Conservation (phyloP, 2,888 invertebrate genomes). For the Ecliptopera silaceata region DNA sequence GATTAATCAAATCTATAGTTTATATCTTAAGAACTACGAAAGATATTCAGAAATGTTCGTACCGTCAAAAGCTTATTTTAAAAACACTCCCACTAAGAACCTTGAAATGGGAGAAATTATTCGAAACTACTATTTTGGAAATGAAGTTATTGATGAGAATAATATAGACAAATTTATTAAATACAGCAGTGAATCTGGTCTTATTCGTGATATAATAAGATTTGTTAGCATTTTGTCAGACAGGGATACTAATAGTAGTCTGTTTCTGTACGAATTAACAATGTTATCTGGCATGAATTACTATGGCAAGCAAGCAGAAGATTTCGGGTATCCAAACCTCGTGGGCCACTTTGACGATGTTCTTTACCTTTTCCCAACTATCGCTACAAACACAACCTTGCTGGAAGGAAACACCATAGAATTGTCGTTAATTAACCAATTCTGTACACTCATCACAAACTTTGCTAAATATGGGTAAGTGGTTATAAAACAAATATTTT, state of each 20-base stretch:
- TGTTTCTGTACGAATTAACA: slow-evolving; percentile 18
- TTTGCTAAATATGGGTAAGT: slow-evolving; percentile 13
- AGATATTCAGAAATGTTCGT: slow-evolving; percentile 20
- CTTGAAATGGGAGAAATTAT: slow-evolving; percentile 13
- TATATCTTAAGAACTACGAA: slow-evolving; percentile 4
- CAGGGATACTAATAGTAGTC: background rate
- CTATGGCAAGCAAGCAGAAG: slow-evolving; percentile 11
- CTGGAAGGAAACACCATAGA: slow-evolving; percentile 41
- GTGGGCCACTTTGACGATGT: slow-evolving; percentile 46
- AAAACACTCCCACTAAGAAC: background rate
- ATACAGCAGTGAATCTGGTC: slow-evolving; percentile 1
- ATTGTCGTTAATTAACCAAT: slow-evolving; percentile 48
- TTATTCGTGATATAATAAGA: slow-evolving; percentile 15
- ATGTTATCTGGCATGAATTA: slow-evolving; percentile 15
- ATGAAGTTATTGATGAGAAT: slow-evolving; percentile 1
- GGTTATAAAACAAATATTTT: background rate
- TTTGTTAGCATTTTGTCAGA: slow-evolving; percentile 7
- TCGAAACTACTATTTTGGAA: slow-evolving; percentile 17
- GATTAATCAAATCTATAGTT: background rate
- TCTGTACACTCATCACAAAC: slow-evolving; percentile 54
- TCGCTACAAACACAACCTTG: slow-evolving; percentile 32
- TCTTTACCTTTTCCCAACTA: slow-evolving; percentile 48
- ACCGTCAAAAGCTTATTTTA: slow-evolving; percentile 14
- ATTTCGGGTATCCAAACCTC: slow-evolving; percentile 6
- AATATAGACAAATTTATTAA: slow-evolving; percentile 9